Evolutionary conservation across 2,888 invertebrate species (phyloP), one percentile per base, ranked within the genome.

Genomic region (Bembecia ichneumoniformis): DNA sequence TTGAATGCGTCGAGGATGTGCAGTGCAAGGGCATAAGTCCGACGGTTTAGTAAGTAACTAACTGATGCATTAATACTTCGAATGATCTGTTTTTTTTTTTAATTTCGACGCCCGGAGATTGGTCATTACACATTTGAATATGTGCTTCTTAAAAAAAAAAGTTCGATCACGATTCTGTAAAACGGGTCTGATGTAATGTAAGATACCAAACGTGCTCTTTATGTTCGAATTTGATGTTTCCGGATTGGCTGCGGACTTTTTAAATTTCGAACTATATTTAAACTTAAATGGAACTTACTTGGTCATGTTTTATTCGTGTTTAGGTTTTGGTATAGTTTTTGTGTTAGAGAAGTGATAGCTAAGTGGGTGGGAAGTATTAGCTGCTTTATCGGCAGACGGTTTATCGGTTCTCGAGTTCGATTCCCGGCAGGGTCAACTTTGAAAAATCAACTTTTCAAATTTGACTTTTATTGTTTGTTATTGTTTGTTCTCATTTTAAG

Each of bases 81-180:
- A 80, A 79, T 77, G 77, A 76, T 77, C 72, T 73, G 64, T 66
- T 69, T 62, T 66, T 71, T 71, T 78, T 78, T 20, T 20, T 20
- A 20, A n/a, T 67, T 76, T 67, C 74, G 59, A 71, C 77, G 77
- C 77, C 76, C 79, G 82, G 82, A 83, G 86, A 84, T 84, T 82
- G 83, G 81, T 82, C 83, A 82, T 82, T 82, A 83, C 83, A 77
- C 78, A 84, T 84, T 80, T 86, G 86, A 86, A 84, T 84, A 82
- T 83, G 79, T 79, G 77, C 74, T 77, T 75, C 74, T 66, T 66
- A 80, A 74, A 82, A 28, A 17, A n/a, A 78, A 82, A 80, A 82
- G 78, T 72, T 70, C 66, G 73, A 77, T 79, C 82, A 84, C 83
- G 83, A 81, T 76, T 80, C 69, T 65, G 76, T 82, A 80, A 80